phyloP scores from a whole-genome alignment of 2,113 vertebrate genomes.

The Natator depressus region DNA sequence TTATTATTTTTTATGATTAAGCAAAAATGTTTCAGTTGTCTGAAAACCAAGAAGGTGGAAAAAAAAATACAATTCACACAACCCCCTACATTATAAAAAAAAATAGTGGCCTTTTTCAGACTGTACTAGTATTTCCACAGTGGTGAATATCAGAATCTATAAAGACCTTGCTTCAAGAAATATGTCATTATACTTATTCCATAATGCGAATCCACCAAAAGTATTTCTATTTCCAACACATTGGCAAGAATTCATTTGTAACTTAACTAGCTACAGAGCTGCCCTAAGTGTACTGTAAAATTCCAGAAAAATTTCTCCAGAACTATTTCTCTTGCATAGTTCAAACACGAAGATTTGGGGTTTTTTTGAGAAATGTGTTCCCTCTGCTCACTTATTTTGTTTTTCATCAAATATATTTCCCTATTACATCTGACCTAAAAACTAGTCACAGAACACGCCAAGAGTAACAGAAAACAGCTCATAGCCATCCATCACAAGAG shows the following conservation, averaged over 20 bases:
- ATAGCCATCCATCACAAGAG: not conserved
- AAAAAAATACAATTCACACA: not conserved
- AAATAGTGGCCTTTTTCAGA: not conserved
- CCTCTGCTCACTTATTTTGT: not conserved
- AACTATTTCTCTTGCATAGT: not conserved
- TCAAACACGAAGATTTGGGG: not conserved
- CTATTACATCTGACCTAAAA: not conserved
- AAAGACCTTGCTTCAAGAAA: not conserved
- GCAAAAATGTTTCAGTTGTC: not conserved
- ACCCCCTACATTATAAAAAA: not conserved
- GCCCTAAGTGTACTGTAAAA: too few relatives aligned
- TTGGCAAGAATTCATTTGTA: not conserved
- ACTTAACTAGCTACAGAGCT: too few relatives aligned
- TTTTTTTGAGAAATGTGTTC: not conserved
- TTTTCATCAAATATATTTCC: not conserved
- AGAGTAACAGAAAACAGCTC: not conserved
- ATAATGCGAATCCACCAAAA: not conserved
- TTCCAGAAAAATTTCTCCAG: too few relatives aligned
- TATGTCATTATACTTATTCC: not conserved
- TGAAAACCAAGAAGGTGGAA: not conserved
- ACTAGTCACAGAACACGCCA: not conserved
- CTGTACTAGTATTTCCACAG: not conserved
- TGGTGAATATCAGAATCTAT: not conserved
- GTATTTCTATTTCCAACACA: not conserved
- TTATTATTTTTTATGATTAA: not conserved